Base-by-base conservation (phyloP, 2,888 invertebrate genomes). In the Parnassius orleans region DNA sequence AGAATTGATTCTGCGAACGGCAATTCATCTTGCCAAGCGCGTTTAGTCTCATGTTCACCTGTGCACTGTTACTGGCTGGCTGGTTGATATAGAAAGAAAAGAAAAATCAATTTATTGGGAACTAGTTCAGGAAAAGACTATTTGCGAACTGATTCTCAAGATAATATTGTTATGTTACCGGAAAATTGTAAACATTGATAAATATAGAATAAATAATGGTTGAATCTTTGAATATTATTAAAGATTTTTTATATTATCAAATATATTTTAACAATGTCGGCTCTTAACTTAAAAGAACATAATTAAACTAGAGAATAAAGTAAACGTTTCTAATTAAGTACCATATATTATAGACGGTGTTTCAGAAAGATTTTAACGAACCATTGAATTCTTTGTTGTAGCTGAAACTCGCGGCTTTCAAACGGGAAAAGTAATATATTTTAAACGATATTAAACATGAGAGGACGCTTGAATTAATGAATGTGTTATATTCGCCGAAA, bases 341-440 rank as follows among this genome's bases (percentile, higher is more conserved):
- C 74, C 72, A 73, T 74, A 77, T 79, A 78, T 80, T 66, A 76
- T 66, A 68, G 50, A 33, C 48, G 71, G 71, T 70, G 68, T 69
- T 71, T 66, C 66, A 64, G 66, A 68, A 63, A 71, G 64, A 74
- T 74, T 73, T 86, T 84, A 89, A 84, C 84, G 87, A 88, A 79
- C 84, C 89, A 86, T 87, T 80, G 78, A 78, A 67, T 66, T 75
- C 87, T 90, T 88, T 89, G 88, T 88, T 87, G 72, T 78, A 52
- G 53, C 52, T 56, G 63, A 72, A 72, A 67, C 67, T 59, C 65
- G 59, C 63, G 61, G 63, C 59, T 68, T 69, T 75, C 69, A 70
- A 75, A 81, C 76, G 69, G 66, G 74, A 72, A 69, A 71, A 76
- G 77, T 78, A 71, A 84, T 87, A 79, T 82, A 84, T 83, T 75